phyloP scores from a whole-genome alignment of 2,888 invertebrate species.

The Nomada ferruginata region DNA sequence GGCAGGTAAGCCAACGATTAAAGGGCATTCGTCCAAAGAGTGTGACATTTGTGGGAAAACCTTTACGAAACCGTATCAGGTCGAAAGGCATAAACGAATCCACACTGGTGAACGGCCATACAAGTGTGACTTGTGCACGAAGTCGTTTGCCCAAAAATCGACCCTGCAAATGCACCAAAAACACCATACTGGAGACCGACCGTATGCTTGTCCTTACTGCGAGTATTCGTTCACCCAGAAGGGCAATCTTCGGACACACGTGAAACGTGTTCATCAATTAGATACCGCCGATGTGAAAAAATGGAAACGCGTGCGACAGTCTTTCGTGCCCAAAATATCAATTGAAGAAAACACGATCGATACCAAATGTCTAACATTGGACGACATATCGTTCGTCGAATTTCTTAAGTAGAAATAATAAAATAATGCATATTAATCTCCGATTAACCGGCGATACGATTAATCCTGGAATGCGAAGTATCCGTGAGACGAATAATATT shows the following conservation, averaged over 20 bases:
- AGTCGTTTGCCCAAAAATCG: constrained; percentile 87
- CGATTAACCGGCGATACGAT: no score
- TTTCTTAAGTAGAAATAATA: constrained; percentile 68
- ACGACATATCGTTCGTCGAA: constrained; percentile 78
- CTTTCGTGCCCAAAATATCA: constrained; percentile 60
- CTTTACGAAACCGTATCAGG: constrained; percentile 86
- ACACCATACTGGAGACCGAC: constrained; percentile 86
- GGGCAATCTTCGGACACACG: constrained; percentile 87
- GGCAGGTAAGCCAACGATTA: neutral
- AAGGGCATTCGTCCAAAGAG: constrained; percentile 65
- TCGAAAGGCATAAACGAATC: constrained; percentile 85
- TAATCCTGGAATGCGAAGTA: no score
- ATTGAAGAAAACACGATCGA: constrained; percentile 70
- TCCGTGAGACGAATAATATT: constrained; percentile 3
- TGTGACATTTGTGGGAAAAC: constrained; percentile 84
- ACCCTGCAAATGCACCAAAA: constrained; percentile 87
- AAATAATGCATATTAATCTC: no score
- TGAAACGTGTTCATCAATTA: constrained; percentile 84
- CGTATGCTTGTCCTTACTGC: constrained; percentile 86
- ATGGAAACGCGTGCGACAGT: constrained; percentile 67
- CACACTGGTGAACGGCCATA: constrained; percentile 87
- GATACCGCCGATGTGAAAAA: constrained; percentile 72
- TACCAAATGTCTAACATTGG: constrained; percentile 72
- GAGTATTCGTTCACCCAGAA: constrained; percentile 87
- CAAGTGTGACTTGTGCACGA: constrained; percentile 86